Base-by-base conservation (phyloP, 2,888 invertebrate species). In the Scaptomyza cyrtandrae region DNA sequence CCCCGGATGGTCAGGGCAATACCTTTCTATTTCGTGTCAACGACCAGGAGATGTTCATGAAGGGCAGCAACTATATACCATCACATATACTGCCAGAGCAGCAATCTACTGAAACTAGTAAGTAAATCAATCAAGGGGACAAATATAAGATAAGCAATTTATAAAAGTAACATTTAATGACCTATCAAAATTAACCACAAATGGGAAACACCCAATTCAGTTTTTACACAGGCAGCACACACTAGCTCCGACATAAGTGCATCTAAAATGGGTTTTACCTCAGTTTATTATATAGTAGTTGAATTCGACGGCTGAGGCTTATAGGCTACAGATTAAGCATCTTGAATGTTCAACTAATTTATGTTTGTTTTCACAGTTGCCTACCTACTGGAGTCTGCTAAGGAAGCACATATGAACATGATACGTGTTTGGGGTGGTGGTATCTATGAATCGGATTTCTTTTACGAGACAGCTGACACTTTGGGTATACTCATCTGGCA, bases 351-450 rank as follows among this genome's bases (percentile, higher is more conserved):
- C 9, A 39, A 39, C 41, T 16, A 16, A 41, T 41, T 41, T 4
- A 41, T 16, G 16, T 16, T 7, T 14, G 31, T 49, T 35, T 19
- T 16, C 53, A 4, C 50, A 93, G 94, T 97, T 56, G 92, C 93
- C 35, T 92, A 94, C 71, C 92, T 98, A 1, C 90, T 98, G 39
- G 89, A 91, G 56, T 95, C 96, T 0, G 96, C 96, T 0, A 94
- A 94, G 75, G 94, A 95, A 9, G 95, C 95, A 0, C 95, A 98
- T 90, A 98, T 98, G 96, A 97, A 97, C 87, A 97, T 97, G 95
- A 92, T 99, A 13, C 93, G 99, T n/a, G 97, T 99, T 1, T 99
- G 99, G 99, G 99, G 99, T 29, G 99, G 99, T n/a, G 99, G 98
- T 0, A 93, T 97, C 0, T 99, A 99, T 88, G 99, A 99, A 90